Conservation (phyloP, 2,113 vertebrate genomes). For the Aix galericulata region DNA sequence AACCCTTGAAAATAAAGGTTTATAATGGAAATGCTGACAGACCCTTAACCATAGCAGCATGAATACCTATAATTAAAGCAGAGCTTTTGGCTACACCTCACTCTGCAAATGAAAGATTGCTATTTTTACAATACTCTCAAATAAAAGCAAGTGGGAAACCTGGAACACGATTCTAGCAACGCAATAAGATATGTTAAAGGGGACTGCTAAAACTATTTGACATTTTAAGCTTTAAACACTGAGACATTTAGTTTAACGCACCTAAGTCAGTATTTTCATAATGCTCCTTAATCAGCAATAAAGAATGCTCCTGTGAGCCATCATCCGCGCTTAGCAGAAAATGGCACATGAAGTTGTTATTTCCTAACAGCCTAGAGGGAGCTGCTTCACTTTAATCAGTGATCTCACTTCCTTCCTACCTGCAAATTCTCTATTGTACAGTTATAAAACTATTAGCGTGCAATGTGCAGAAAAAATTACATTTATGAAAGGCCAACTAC, state of each 20-base stretch:
- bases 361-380: conserved; percentile 78
- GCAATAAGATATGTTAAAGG: conserved; percentile 63
- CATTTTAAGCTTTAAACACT: conserved; percentile 74
- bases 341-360: conserved; percentile 76
- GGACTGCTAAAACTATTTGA: conserved; percentile 66
- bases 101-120: conserved; percentile 67
- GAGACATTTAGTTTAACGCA: conserved; percentile 74
- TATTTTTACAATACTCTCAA: conserved; percentile 69
- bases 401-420: conserved; percentile 71
- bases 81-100: conserved; percentile 77
- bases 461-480: conserved; percentile 30
- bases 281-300: conserved; percentile 77
- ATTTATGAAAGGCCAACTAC: conserved; percentile 62
- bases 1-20: conserved; percentile 75
- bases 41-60: conserved; percentile 72
- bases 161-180: conserved; percentile 59
- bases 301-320: conserved; percentile 76
- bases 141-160: conserved; percentile 64
- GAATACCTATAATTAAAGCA: conserved; percentile 78
- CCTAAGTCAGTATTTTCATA: conserved; percentile 78
- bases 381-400: conserved; percentile 74
- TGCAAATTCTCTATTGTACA: conserved; percentile 68
- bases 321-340: conserved; percentile 74
- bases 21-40: conserved; percentile 78
- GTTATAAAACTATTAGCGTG: conserved; percentile 67